These are phyloP conservation scores for Castor canadensis DNA, from an alignment of 2,113 vertebrate species.

Conservation along the genomic window DNA sequence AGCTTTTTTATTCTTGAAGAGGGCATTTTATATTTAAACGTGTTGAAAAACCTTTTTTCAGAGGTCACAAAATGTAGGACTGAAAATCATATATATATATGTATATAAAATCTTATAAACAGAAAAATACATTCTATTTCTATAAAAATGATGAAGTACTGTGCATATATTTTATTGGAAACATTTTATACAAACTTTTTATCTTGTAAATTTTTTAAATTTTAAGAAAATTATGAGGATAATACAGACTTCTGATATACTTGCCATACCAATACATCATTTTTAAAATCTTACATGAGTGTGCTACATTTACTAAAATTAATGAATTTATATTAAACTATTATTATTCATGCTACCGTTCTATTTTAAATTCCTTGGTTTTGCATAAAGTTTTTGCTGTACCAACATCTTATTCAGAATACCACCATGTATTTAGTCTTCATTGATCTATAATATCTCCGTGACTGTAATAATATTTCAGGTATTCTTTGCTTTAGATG, in stretches of 20 bases:
- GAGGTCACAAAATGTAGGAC: not conserved
- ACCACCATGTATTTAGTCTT: not conserved
- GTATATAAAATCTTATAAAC: too few relatives aligned
- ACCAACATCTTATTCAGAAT: not conserved
- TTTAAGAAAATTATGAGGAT: not conserved
- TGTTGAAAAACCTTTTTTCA: not conserved
- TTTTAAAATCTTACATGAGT: not conserved
- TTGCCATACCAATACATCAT: not conserved
- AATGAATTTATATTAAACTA: not conserved
- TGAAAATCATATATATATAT: not conserved
- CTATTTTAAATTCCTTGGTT: not conserved
- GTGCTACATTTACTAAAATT: not conserved
- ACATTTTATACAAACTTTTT: not conserved
- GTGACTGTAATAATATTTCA: not conserved
- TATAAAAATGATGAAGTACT: not conserved
- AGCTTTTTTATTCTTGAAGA: not conserved
- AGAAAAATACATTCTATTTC: not conserved
- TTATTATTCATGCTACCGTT: not conserved
- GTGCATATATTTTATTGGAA: not conserved
- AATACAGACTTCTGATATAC: not conserved
- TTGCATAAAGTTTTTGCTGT: not conserved
- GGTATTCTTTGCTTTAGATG: not conserved
- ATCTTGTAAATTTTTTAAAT: not conserved
- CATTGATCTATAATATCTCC: not conserved
- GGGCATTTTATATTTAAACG: not conserved